Percentiles rank a stretch among this genome's conserved stretches.
These are phyloP conservation scores for Panagrolaimus sp. DNA, from an alignment of 1,140 invertebrate genomes.

Conservation along the genomic window DNA sequence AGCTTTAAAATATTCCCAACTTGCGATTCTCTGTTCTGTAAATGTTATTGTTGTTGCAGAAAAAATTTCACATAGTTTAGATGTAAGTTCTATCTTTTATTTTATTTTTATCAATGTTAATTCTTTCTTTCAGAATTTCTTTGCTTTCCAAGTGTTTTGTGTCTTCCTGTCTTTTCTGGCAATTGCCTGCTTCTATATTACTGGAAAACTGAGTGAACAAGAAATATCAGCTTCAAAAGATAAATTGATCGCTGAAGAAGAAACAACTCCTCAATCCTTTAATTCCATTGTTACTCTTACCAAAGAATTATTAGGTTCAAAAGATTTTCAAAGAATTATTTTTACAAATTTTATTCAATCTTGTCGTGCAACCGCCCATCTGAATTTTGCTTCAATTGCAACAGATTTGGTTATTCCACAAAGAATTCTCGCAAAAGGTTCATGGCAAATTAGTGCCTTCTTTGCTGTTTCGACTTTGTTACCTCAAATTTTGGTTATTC, in stretches of 20 bases:
- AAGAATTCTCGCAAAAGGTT: slow-evolving; percentile 51
- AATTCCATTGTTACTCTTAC: slow-evolving; percentile 27
- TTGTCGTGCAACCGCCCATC: slow-evolving; percentile 43
- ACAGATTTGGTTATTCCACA: slow-evolving; percentile 55
- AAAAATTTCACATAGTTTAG: slow-evolving; percentile 55
- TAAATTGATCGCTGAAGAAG: slow-evolving; percentile 20
- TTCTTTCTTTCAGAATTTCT: slow-evolving; percentile 53
- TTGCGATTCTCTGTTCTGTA: slow-evolving; percentile 50
- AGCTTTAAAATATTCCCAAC: slow-evolving; percentile 58
- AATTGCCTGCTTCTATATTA: slow-evolving; percentile 40
- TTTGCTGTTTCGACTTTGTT: slow-evolving; percentile 47
- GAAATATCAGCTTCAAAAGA: background rate
- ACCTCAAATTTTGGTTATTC: slow-evolving; percentile 52
- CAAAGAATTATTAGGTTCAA: slow-evolving; percentile 38
- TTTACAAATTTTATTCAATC: slow-evolving; percentile 55
- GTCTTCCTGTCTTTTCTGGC: slow-evolving; percentile 52
- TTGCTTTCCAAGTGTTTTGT: slow-evolving; percentile 54
- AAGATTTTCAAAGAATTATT: slow-evolving; percentile 49
- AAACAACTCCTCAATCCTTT: background rate
- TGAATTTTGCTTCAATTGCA: slow-evolving; percentile 57
- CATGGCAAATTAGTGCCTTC: slow-evolving; percentile 44
- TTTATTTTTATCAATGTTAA: slow-evolving; percentile 26
- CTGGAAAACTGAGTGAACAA: slow-evolving; percentile 22
- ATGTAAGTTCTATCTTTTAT: slow-evolving; percentile 44
- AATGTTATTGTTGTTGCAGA: slow-evolving; percentile 52